Evolutionary conservation across 2,113 vertebrate genomes (phyloP).

Genomic region (Bostrychus sinensis): DNA sequence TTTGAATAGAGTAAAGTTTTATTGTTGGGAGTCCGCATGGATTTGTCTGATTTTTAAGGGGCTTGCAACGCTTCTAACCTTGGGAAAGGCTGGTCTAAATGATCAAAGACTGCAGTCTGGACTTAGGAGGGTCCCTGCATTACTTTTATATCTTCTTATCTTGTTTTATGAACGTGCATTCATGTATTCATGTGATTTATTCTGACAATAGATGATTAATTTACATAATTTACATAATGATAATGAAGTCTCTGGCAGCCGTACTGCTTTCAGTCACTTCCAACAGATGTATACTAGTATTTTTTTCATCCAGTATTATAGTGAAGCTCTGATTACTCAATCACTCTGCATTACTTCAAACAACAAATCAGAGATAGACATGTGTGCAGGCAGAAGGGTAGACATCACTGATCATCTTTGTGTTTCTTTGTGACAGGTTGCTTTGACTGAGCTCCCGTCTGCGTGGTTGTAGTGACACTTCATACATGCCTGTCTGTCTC

Average conservation of each 20-base stretch:
- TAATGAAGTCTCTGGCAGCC: slow-evolving; percentile 56
- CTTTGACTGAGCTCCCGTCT: slow-evolving; percentile 11
- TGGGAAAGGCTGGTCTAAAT: background rate
- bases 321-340: slow-evolving; percentile 51
- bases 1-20: no score
- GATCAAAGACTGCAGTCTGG: background rate
- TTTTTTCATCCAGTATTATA: slow-evolving; percentile 35
- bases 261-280: slow-evolving; percentile 17
- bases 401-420: slow-evolving; percentile 30
- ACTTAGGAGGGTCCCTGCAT: slow-evolving; percentile 9
- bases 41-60: no score
- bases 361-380: slow-evolving; percentile 22
- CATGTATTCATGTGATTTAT: slow-evolving; percentile 32
- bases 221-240: slow-evolving; percentile 43
- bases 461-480: background rate
- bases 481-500: background rate
- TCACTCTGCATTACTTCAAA: slow-evolving; percentile 34
- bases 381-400: slow-evolving; percentile 9
- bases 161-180: slow-evolving; percentile 18
- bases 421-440: background rate
- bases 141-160: slow-evolving; percentile 36
- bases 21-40: no score
- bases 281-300: slow-evolving; percentile 45
- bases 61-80: no score
- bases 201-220: slow-evolving; percentile 57